Base-by-base conservation (phyloP, 2,888 invertebrate genomes). In the Heliothis peltigera region DNA sequence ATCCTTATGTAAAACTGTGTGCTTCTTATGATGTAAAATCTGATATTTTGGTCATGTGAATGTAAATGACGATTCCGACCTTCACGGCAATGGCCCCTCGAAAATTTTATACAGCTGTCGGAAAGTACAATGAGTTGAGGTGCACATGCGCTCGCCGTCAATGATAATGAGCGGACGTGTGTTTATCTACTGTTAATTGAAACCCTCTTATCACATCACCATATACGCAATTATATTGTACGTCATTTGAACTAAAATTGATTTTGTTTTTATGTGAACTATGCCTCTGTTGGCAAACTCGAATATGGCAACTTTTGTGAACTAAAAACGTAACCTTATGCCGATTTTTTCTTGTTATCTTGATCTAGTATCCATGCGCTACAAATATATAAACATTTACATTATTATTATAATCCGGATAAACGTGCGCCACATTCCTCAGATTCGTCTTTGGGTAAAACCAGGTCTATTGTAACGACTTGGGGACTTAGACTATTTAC, bases 151-250 rank as follows among this genome's bases (percentile, higher is more conserved):
- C 51, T 48, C 42, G 44, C 62, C 65, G 65, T 55, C 57, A 58
- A 42, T 69, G 69, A 69, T 66, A 76, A 79, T 65, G 51, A 59
- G 61, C 67, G 64, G 72, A 68, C 61, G 49, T 62, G 43, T 60
- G 39, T 58, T 71, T 79, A 70, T 75, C 67, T 65, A 51, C 62
- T 58, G 68, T 69, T 68, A 76, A 76, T 77, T 77, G 59, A 71
- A 75, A 62, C 56, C 21, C 58, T 66, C 19, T 64, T 71, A 75
- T 66, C 61, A 39, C 44, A 53, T 35, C 35, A 35, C 35, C 35
- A 35, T 35, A 35, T 35, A 25, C 35, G 15, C 48, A 42, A 19
- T 51, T 65, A 35, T 42, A 35, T 46, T 56, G 18, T 56, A 49
- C 69, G 46, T 61, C 48, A 60, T 65, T 63, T 57, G 49, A 59